phyloP scores from a whole-genome alignment of 1,140 invertebrate species.

The Oryzaephilus surinamensis region DNA sequence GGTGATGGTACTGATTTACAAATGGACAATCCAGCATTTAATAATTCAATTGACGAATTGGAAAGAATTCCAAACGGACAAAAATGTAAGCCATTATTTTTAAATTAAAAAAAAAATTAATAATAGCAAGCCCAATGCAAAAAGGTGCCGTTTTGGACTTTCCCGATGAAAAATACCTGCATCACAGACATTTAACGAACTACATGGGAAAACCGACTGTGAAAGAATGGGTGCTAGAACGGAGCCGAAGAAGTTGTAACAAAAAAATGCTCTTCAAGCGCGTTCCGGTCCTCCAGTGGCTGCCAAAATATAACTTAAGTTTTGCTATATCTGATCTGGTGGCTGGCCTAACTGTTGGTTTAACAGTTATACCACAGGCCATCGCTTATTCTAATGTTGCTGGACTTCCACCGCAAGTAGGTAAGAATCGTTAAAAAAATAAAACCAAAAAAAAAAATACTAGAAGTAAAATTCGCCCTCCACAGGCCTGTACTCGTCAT shows the following conservation, averaged over 20 bases:
- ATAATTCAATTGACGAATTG: constrained; percentile 4
- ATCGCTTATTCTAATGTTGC: constrained; percentile 78
- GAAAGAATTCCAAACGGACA: neutral
- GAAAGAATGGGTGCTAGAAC: constrained; percentile 34
- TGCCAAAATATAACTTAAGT: constrained; percentile 56
- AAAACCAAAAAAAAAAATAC: neutral
- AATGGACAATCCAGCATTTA: too few species aligned
- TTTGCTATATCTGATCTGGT: constrained; percentile 58
- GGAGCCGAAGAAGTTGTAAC: constrained; percentile 41
- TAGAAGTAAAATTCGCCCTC: neutral
- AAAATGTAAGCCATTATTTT: too few species aligned
- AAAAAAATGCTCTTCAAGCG: constrained; percentile 57
- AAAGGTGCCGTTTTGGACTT: neutral
- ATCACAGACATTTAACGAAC: constrained; percentile 1
- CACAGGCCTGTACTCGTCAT: constrained; percentile 76
- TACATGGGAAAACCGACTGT: constrained; percentile 14
- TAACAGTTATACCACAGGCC: constrained; percentile 73
- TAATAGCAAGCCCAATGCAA: neutral
- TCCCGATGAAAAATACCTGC: neutral
- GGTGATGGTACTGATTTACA: too few species aligned
- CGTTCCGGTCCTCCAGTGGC: constrained; percentile 61
- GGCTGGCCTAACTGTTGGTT: constrained; percentile 74
- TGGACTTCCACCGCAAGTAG: constrained; percentile 57
- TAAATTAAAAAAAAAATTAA: neutral
- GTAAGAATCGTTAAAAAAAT: too few species aligned